Evolutionary conservation across 2,113 vertebrate species (phyloP).

Genomic region (Regulus satrapa): DNA sequence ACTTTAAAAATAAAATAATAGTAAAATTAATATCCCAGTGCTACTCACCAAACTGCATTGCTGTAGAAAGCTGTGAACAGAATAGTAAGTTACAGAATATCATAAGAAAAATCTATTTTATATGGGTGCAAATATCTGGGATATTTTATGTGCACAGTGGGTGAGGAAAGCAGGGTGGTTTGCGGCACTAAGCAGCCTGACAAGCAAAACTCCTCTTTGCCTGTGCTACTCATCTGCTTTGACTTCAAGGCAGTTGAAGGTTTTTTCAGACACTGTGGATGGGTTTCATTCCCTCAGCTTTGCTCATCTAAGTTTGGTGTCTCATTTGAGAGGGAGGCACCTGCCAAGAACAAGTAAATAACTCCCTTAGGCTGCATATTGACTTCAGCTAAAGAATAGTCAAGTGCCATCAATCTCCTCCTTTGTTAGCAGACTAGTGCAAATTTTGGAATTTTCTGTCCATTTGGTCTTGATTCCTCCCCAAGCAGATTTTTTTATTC

Average conservation of each 20-base stretch:
- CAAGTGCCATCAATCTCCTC: conserved; percentile 7
- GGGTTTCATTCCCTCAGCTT: background rate
- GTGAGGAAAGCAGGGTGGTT: background rate
- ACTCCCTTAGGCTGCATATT: background rate
- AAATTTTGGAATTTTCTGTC: conserved; percentile 26
- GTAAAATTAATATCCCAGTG: background rate
- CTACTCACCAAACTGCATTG: background rate
- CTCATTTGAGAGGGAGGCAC: background rate
- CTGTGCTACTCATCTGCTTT: background rate
- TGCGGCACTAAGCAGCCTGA: background rate
- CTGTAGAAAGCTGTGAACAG: background rate
- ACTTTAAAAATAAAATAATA: background rate
- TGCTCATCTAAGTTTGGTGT: background rate
- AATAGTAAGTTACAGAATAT: background rate
- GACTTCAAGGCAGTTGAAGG: background rate
- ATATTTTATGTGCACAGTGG: background rate
- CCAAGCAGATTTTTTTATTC: background rate
- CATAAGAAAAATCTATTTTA: background rate
- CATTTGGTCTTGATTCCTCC: background rate
- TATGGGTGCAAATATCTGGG: background rate
- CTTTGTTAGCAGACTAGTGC: background rate
- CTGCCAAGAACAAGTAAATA: conserved; percentile 34
- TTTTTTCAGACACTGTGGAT: background rate
- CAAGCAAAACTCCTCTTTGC: background rate
- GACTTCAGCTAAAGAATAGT: conserved; percentile 36